A percentile compares a stretch with the other conserved stretches of the same genome.
These are phyloP conservation scores for Cebus imitator DNA, from an alignment of 2,113 vertebrate species.

Conservation along the genomic window DNA sequence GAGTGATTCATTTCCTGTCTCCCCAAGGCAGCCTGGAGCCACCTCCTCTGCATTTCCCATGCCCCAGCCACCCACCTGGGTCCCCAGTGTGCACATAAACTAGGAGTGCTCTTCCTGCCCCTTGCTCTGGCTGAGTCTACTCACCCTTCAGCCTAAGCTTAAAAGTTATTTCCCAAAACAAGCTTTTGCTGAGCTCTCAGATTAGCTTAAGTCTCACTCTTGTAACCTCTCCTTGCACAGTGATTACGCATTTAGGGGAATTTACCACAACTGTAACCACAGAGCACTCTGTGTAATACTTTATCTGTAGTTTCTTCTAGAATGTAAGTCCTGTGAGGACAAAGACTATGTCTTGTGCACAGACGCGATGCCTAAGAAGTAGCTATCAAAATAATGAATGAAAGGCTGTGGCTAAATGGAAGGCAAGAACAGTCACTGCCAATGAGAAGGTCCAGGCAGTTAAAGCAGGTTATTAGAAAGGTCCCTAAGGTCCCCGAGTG, in stretches of 20 bases:
- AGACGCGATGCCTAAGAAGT: not conserved
- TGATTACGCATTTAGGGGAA: not conserved
- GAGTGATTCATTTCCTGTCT: accelerated
- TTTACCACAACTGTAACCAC: not conserved
- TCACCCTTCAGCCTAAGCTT: not conserved
- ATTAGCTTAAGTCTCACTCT: not conserved
- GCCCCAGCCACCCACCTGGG: not conserved
- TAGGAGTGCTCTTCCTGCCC: too few relatives aligned
- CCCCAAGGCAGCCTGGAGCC: not conserved
- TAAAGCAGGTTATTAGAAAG: not conserved
- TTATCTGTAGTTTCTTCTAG: not conserved
- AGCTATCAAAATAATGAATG: not conserved
- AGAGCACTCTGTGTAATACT: not conserved
- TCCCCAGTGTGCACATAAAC: accelerated
- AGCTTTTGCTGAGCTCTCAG: not conserved
- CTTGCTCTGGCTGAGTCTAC: not conserved
- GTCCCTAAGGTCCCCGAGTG: too few relatives aligned
- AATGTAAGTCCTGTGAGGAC: not conserved
- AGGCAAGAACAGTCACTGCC: not conserved
- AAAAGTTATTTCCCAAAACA: not conserved
- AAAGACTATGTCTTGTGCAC: not conserved
- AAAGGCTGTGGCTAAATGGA: not conserved
- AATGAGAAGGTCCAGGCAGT: not conserved
- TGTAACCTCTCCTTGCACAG: not conserved
- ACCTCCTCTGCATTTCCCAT: not conserved